These are phyloP conservation scores for Sweltsa coloradensis DNA, from an alignment of 1,140 invertebrate genomes.

Conservation along the genomic window DNA sequence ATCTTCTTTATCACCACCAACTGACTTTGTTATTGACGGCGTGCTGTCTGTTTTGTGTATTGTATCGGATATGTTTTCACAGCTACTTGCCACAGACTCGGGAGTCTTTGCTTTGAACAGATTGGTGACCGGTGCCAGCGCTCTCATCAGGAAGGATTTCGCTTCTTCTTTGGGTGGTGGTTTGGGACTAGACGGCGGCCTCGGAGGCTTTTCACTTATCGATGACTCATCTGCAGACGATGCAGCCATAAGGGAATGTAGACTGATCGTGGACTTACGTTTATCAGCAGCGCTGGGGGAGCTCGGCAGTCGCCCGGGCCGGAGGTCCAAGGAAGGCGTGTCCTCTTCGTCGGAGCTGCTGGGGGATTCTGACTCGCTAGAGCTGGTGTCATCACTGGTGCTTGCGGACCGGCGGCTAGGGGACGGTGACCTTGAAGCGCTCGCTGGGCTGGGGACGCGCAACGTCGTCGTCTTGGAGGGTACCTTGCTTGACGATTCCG, in stretches of 20 bases:
- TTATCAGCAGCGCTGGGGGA: conserved; percentile 32
- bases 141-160: conserved; percentile 55
- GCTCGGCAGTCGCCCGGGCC: conserved; percentile 26
- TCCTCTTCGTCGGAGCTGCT: background rate
- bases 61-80: conserved; percentile 4
- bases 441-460: conserved; percentile 14
- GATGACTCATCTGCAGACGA: conserved; percentile 44
- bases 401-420: too few species aligned
- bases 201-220: conserved; percentile 38
- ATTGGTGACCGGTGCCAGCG: conserved; percentile 50
- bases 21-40: background rate
- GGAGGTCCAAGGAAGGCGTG: conserved; percentile 19
- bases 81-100: conserved; percentile 26
- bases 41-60: conserved; percentile 1
- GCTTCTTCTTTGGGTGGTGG: conserved; percentile 44
- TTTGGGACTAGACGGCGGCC: conserved; percentile 34
- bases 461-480: too few species aligned
- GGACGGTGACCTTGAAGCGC: conserved; percentile 19
- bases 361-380: conserved; percentile 2
- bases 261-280: too few species aligned
- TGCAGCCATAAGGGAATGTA: too few species aligned
- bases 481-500: conserved; percentile 14
- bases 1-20: background rate
- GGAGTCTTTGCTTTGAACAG: conserved; percentile 30
- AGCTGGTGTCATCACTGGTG: too few species aligned